These are phyloP conservation scores for Ochropacha duplaris DNA, from an alignment of 2,888 invertebrate species.

Conservation along the genomic window DNA sequence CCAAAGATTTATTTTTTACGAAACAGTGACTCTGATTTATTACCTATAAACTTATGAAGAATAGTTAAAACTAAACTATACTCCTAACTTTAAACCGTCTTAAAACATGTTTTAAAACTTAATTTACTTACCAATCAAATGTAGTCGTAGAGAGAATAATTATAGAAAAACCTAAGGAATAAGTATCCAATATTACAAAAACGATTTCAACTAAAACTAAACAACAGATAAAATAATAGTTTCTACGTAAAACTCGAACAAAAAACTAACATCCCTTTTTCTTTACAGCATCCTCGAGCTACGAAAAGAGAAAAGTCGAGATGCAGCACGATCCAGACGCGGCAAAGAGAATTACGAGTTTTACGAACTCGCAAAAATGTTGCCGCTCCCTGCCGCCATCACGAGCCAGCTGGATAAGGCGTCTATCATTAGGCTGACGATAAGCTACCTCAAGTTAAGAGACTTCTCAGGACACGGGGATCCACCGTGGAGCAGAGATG, in stretches of 20 bases:
- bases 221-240: neutral
- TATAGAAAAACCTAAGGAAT: too few relatives aligned
- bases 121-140: too few relatives aligned
- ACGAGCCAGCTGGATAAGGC: constrained; percentile 98
- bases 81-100: too few relatives aligned
- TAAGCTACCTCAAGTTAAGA: constrained; percentile 96
- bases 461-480: constrained; percentile 98
- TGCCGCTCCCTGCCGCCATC: constrained; percentile 94
- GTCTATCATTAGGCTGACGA: constrained; percentile 97
- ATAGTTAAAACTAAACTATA: too few relatives aligned
- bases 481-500: constrained; percentile 96
- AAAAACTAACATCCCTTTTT: constrained; percentile 41
- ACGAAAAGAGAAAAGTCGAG: constrained; percentile 96
- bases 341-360: constrained; percentile 98
- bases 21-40: too few relatives aligned
- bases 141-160: too few relatives aligned
- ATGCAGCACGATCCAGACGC: constrained; percentile 94
- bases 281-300: constrained; percentile 94
- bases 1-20: too few relatives aligned
- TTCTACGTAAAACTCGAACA: constrained; percentile 4
- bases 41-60: too few relatives aligned
- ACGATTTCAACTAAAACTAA: neutral
- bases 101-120: too few relatives aligned
- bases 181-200: too few relatives aligned
- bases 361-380: constrained; percentile 97